Conservation (phyloP, 2,113 vertebrate species). For the Parus major region DNA sequence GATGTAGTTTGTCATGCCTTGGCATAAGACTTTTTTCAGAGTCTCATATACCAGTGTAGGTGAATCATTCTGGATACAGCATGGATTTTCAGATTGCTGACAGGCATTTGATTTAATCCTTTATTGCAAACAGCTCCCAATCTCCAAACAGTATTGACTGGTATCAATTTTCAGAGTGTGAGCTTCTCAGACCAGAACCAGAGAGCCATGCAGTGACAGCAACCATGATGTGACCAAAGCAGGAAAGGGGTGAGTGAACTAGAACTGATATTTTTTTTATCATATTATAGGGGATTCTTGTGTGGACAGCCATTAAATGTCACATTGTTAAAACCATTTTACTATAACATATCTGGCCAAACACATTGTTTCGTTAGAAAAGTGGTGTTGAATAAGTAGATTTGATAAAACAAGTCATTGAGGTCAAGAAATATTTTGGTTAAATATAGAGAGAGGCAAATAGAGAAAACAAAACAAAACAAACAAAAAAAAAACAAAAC, state of each 20-base stretch:
- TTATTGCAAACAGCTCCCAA: not conserved
- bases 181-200: not conserved
- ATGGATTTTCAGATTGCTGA: not conserved
- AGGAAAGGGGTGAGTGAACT: not conserved
- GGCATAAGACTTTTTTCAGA: not conserved
- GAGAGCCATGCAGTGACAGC: not conserved
- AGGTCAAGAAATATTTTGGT: not conserved
- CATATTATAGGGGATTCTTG: not conserved
- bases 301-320: not conserved
- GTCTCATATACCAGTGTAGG: not conserved
- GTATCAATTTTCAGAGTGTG: not conserved
- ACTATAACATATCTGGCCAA: not conserved
- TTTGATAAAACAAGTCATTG: not conserved
- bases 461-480: accelerated
- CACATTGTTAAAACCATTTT: not conserved
- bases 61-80: not conserved
- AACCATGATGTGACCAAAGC: not conserved
- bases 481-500: not conserved
- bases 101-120: not conserved
- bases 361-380: not conserved
- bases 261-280: not conserved
- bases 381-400: not conserved
- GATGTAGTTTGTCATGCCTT: not conserved
- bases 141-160: not conserved
- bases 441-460: not conserved